Evolutionary conservation across 2,797 vertebrate genomes (phyloP), one percentile per base, ranked within the genome.

Genomic region (Labeo calbasu): DNA sequence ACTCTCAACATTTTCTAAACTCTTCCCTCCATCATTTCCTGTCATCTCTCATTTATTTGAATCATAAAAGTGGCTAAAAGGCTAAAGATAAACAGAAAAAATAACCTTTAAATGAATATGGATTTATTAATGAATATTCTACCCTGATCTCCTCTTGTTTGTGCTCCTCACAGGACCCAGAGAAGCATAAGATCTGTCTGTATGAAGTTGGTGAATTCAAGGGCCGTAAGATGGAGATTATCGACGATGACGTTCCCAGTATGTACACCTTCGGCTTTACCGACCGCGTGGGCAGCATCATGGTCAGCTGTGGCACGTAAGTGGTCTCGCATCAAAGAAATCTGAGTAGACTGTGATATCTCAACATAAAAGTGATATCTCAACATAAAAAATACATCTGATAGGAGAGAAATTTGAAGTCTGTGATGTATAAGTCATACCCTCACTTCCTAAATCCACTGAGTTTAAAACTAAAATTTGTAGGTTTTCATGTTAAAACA

Each of bases 101-200:
- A 0, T 4, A 21, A 14, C 4, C 19, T 17, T 5, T 36, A n/a
- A 25, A 43, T 46, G 25, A 19, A 48, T 15, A 40, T 5, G 50
- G 3, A 69, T 69, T 48, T 61, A n/a, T 57, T 40, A 43, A 14
- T 28, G 21, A 28, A 40, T 17, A 10, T 25, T 28, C 48, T 17
- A 63, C 14, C 1, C 7, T 5, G 7, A 66, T 78, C 7, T 23
- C 14, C 28, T 43, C 36, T 48, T 57, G 46, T 69, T 59, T 46
- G 50, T 70, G 15, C 28, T 71, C 17, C 25, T 83, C 11, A 15
- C 88, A 95, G 92, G 93, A 95, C 76, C 91, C 93, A 0, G 93
- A 95, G 87, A 94, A 95, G 89, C 94, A 95, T 66, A 95, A 95
- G 90, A 92, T 95, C 90, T 94, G 92, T 89, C 87, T 95, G 87